Base-by-base conservation (phyloP, 2,797 vertebrate species). In the Protosalanx chinensis region DNA sequence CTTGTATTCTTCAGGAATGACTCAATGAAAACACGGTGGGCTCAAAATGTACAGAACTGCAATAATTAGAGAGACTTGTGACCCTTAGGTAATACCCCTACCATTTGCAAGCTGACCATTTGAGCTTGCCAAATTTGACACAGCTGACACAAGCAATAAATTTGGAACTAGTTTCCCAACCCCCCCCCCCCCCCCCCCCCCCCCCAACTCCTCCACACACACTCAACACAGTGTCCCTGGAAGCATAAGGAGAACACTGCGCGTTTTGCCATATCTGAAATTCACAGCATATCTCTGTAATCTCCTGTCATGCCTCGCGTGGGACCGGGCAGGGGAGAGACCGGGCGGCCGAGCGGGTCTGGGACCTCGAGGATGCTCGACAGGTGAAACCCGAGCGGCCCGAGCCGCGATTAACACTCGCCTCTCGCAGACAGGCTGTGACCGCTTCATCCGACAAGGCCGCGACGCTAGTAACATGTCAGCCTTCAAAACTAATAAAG, bases 41-140 rank as follows among this genome's bases (percentile, higher is more conserved):
- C 60, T 68, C 59, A 73, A 79, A 76, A 78, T 79, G 77, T 76
- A 83, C 84, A 85, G 81, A 81, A 76, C 81, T 74, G 64, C 82
- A 75, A 88, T 86, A 87, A 86, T 89, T 84, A 81, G 78, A 81
- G 83, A 78, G 81, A 82, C 82, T 81, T 72, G 78, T 91, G 89
- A 91, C 89, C 89, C 85, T 79, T 76, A 80, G 75, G 81, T 88
- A 88, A 88, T 87, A 80, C 85, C 88, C 90, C 85, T 84, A 82
- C 92, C 92, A 93, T 93, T 93, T 93, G 91, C 87, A 93, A 87
- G 89, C 88, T 80, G 88, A 91, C 92, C 92, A 93, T 93, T 92
- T 92, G 91, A 92, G 91, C 90, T 90, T 81, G 90, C 88, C 91
- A 92, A 91, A 92, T 92, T 91, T 92, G 91, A 92, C 92, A 91